phyloP scores from a whole-genome alignment of 1,140 invertebrate genomes.

The Drosophila pseudoananassae region DNA sequence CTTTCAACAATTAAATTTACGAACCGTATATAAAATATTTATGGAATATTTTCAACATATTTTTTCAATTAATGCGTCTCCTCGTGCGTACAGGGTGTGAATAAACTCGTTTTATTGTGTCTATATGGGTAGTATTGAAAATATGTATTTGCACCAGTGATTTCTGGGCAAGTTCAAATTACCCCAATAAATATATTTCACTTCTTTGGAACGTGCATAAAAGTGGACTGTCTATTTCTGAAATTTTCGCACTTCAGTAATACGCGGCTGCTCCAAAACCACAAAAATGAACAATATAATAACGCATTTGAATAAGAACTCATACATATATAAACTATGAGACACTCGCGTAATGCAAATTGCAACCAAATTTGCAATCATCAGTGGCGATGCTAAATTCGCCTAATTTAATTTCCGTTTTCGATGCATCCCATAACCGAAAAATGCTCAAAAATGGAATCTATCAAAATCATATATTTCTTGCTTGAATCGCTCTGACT shows the following conservation, averaged over 20 bases:
- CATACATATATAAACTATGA: slow-evolving; percentile 8
- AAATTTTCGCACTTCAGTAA: slow-evolving; percentile 74
- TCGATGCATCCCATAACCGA: slow-evolving; percentile 20
- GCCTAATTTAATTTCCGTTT: slow-evolving; percentile 62
- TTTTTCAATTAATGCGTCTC: slow-evolving; percentile 66
- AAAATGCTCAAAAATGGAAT: slow-evolving; percentile 45
- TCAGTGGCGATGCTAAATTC: slow-evolving; percentile 25
- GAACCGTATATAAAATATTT: background rate
- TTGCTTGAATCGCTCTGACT: slow-evolving; percentile 34
- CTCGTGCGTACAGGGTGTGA: slow-evolving; percentile 14
- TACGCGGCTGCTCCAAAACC: slow-evolving; percentile 24
- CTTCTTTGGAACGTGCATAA: background rate
- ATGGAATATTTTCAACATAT: slow-evolving; percentile 23
- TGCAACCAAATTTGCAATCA: background rate
- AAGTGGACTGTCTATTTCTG: background rate
- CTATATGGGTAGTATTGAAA: slow-evolving; percentile 62
- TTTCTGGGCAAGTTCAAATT: slow-evolving; percentile 54
- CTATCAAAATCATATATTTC: slow-evolving; percentile 57
- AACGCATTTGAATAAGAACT: slow-evolving; percentile 34
- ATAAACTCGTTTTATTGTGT: slow-evolving; percentile 43
- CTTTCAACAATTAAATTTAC: background rate
- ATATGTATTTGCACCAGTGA: slow-evolving; percentile 39
- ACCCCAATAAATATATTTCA: slow-evolving; percentile 8
- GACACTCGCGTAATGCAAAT: background rate
- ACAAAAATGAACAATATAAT: slow-evolving; percentile 2